Conservation (phyloP, 2,888 invertebrate species). For the Tipula vernalis region DNA sequence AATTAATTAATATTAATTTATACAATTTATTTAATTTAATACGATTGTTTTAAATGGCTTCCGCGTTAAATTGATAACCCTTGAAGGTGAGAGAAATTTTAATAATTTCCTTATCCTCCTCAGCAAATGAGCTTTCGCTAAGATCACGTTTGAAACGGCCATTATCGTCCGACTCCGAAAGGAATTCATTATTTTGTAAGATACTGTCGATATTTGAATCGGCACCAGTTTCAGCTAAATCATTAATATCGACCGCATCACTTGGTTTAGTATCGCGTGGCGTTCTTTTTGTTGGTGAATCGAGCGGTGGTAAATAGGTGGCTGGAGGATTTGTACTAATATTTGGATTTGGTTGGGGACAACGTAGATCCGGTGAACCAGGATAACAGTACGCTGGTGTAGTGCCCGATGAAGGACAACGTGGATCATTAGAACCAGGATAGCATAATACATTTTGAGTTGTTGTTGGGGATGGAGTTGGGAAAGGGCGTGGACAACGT, state of each 20-base stretch:
- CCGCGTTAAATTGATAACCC: constrained; percentile 17
- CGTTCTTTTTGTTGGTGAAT: neutral
- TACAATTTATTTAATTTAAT: neutral
- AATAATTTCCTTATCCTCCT: constrained; percentile 16
- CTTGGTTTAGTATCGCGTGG: neutral
- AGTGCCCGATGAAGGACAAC: constrained; percentile 18
- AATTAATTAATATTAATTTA: constrained; percentile 6
- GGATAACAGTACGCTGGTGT: constrained; percentile 25
- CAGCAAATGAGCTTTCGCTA: neutral
- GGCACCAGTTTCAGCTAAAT: constrained; percentile 10
- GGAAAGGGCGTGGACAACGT: constrained; percentile 23
- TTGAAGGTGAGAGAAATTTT: constrained; percentile 19
- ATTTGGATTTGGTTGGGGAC: constrained; percentile 34
- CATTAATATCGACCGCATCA: constrained; percentile 12
- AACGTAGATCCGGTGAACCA: constrained; percentile 30
- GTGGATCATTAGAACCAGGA: constrained; percentile 20
- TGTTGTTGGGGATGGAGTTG: constrained; percentile 24
- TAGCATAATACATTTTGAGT: constrained; percentile 20
- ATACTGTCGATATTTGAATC: neutral
- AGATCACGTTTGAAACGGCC: constrained; percentile 16
- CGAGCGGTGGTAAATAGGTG: constrained; percentile 14
- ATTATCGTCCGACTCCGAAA: constrained; percentile 19
- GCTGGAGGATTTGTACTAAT: constrained; percentile 18
- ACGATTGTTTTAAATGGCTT: neutral
- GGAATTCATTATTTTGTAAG: constrained; percentile 4